Conservation (phyloP, 2,113 vertebrate species). For the Cryptoleucopteryx plumbea region DNA sequence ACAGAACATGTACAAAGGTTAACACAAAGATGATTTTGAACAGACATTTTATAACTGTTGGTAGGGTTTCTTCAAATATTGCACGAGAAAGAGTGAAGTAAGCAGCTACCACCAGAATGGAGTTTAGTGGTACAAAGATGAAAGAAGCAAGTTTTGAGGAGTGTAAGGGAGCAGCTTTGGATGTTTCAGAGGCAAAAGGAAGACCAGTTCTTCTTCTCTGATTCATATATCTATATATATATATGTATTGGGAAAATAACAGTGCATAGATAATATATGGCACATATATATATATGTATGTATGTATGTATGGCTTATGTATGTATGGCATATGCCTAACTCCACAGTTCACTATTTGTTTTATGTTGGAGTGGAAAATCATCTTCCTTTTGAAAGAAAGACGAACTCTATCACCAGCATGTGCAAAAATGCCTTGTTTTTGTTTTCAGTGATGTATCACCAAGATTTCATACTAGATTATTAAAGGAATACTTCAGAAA, state of each 20-base stretch:
- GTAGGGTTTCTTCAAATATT: neutral
- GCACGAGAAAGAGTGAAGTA: neutral
- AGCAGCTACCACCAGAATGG: neutral
- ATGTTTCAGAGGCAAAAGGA: neutral
- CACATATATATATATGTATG: no score
- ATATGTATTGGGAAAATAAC: neutral
- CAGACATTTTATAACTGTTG: neutral
- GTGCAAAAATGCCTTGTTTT: neutral
- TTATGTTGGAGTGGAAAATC: neutral
- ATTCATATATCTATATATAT: neutral
- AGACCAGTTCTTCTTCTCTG: neutral
- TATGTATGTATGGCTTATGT: neutral
- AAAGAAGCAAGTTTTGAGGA: neutral
- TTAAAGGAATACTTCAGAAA: neutral
- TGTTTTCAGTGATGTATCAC: neutral
- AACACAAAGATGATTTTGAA: neutral
- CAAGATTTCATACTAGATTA: neutral
- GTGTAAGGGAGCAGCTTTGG: neutral
- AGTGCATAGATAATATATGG: neutral
- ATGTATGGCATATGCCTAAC: neutral
- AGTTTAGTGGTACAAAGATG: neutral
- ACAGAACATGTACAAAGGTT: neutral
- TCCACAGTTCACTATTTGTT: neutral
- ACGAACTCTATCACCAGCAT: neutral
- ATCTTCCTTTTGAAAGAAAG: neutral